phyloP scores from a whole-genome alignment of 2,797 vertebrate genomes.

The Cossypha polioptera region DNA sequence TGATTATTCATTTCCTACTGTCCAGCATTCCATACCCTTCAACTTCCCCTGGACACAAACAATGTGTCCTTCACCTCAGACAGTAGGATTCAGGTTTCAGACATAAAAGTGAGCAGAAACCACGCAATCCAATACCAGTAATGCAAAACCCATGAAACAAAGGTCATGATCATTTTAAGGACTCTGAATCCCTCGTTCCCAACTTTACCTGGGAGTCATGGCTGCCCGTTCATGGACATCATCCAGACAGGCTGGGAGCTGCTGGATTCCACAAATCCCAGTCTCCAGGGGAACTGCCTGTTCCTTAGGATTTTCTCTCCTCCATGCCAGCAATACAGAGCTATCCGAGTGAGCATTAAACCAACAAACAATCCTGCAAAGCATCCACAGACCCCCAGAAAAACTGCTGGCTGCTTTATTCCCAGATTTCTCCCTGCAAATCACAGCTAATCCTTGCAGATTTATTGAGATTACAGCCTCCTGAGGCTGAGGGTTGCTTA shows the following conservation, averaged over 20 bases:
- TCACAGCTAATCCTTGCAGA: not conserved
- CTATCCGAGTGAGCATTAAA: not conserved
- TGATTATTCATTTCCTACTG: not conserved
- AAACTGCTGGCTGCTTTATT: not conserved
- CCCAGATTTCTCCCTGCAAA: not conserved
- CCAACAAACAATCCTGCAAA: not conserved
- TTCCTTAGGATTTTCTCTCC: not conserved
- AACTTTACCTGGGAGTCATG: not conserved
- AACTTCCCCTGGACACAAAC: not conserved
- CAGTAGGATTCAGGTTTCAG: not conserved
- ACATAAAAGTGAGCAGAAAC: not conserved
- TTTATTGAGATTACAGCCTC: not conserved
- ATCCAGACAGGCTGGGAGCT: not conserved
- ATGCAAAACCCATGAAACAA: not conserved
- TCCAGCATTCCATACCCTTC: not conserved
- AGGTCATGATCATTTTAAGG: not conserved
- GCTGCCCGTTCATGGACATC: rapidly evolving
- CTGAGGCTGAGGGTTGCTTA: not conserved
- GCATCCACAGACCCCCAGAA: not conserved
- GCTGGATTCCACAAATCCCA: not conserved
- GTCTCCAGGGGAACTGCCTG: not conserved
- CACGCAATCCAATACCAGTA: not conserved
- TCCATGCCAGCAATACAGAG: not conserved
- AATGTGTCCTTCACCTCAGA: not conserved
- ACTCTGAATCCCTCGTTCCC: not conserved